Conservation (phyloP, 2,113 vertebrate species). For the Corvus cornix region DNA sequence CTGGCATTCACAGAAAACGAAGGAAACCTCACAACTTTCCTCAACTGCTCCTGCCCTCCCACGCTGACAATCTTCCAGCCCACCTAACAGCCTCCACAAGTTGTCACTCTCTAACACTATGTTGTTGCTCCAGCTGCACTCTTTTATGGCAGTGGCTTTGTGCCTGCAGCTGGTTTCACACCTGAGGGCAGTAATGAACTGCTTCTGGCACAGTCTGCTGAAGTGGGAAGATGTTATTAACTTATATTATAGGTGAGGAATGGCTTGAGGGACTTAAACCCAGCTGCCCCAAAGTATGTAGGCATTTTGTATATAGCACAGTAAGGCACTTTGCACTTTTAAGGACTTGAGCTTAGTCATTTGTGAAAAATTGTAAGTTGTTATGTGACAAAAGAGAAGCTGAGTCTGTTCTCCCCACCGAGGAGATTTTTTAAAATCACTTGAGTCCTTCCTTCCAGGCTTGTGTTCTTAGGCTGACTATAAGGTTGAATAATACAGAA, state of each 20-base stretch:
- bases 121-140: not conserved
- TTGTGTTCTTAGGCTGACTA: not conserved
- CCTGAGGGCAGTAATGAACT: constrained; percentile 19
- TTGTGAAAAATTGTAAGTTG: not conserved
- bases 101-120: fast-evolving
- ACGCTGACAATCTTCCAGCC: not conserved
- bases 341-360: not conserved
- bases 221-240: not conserved
- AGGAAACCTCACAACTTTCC: not conserved
- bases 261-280: not conserved
- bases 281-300: not conserved
- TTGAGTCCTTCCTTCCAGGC: not conserved
- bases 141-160: not conserved
- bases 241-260: not conserved
- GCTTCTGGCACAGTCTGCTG: not conserved
- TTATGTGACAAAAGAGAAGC: not conserved
- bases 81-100: too few species aligned
- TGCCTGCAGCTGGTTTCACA: constrained; percentile 3
- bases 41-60: not conserved
- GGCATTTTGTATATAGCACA: not conserved
- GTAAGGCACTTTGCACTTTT: not conserved
- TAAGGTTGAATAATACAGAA: not conserved
- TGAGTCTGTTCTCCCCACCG: not conserved
- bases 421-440: not conserved
- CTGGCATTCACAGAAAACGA: fast-evolving